A percentile compares a stretch with the other conserved stretches of the same genome.
Conservation (phyloP, 1,140 invertebrate species). For the Zophobas morio region DNA sequence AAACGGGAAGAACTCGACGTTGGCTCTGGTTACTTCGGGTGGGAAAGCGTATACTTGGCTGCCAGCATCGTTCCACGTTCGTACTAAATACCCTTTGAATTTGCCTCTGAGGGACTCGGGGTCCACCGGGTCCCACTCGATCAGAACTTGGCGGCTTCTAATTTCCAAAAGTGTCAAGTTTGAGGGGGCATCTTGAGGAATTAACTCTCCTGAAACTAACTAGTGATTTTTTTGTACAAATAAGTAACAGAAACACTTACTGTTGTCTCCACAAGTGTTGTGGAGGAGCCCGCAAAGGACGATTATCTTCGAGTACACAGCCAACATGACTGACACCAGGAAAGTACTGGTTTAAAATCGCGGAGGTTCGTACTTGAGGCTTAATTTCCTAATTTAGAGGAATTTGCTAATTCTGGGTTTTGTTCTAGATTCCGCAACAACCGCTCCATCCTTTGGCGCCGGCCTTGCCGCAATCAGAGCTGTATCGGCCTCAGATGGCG, state of each 20-base stretch:
- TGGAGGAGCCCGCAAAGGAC: neutral
- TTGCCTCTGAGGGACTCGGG: slow-evolving; percentile 86
- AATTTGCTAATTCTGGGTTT: slow-evolving; percentile 22
- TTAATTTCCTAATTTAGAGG: slow-evolving; percentile 25
- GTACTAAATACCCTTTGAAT: slow-evolving; percentile 93
- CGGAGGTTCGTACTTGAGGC: slow-evolving; percentile 7
- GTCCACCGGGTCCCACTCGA: slow-evolving; percentile 87
- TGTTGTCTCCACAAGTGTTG: neutral
- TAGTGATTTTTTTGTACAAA: neutral
- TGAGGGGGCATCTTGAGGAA: slow-evolving; percentile 83
- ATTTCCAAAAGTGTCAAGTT: slow-evolving; percentile 88
- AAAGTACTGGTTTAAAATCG: too few relatives aligned
- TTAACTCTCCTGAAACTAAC: slow-evolving; percentile 84
- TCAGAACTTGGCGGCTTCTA: slow-evolving; percentile 80
- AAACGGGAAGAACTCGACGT: slow-evolving; percentile 89
- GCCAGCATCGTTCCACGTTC: slow-evolving; percentile 89
- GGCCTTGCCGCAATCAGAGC: slow-evolving; percentile 23
- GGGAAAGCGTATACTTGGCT: slow-evolving; percentile 73
- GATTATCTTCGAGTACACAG: neutral
- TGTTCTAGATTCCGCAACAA: slow-evolving; percentile 27
- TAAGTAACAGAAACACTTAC: slow-evolving; percentile 5
- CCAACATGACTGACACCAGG: neutral
- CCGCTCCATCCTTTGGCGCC: slow-evolving; percentile 23
- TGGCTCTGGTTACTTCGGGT: slow-evolving; percentile 78
- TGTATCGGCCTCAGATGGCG: slow-evolving; percentile 30